Percentiles rank a stretch among this genome's conserved stretches.
Evolutionary conservation across 2,113 vertebrate species (phyloP).

Genomic region (Hyla sarda): DNA sequence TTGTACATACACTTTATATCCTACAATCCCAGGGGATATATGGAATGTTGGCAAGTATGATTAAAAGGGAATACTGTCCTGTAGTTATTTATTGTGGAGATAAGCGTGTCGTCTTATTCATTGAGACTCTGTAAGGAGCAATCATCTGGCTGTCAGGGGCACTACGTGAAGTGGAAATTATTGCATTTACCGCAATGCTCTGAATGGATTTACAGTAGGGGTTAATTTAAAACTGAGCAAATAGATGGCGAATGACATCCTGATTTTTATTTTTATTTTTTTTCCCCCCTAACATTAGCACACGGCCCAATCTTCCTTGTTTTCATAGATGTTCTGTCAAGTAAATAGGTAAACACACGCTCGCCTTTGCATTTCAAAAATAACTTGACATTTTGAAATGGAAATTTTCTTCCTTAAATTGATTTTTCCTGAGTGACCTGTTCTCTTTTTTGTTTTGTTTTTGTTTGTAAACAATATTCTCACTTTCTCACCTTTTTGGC

Average conservation of each 20-base stretch:
- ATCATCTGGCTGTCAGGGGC: background rate
- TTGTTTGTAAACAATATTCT: background rate
- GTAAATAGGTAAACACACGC: conserved; percentile 57
- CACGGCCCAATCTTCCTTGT: background rate
- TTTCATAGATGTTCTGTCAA: conserved; percentile 65
- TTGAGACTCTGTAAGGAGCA: background rate
- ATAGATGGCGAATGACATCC: background rate
- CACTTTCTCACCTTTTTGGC: background rate
- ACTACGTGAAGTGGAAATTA: background rate
- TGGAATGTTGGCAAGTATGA: background rate
- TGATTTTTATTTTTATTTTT: background rate
- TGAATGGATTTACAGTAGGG: background rate
- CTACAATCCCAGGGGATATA: background rate
- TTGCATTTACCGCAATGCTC: background rate
- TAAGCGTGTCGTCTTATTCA: background rate
- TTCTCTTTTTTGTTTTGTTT: conserved; percentile 21
- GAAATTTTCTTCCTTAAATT: conserved; percentile 54
- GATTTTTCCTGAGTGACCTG: conserved; percentile 36
- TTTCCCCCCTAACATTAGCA: conserved; percentile 10
- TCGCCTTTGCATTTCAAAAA: conserved; percentile 48
- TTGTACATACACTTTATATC: background rate
- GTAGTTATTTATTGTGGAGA: background rate
- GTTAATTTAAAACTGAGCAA: conserved; percentile 27
- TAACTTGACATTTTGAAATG: conserved; percentile 53
- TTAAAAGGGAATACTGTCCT: background rate